Evolutionary conservation across 2,888 invertebrate species (phyloP), one percentile per base, ranked within the genome.

Genomic region (Corbicula japonica): DNA sequence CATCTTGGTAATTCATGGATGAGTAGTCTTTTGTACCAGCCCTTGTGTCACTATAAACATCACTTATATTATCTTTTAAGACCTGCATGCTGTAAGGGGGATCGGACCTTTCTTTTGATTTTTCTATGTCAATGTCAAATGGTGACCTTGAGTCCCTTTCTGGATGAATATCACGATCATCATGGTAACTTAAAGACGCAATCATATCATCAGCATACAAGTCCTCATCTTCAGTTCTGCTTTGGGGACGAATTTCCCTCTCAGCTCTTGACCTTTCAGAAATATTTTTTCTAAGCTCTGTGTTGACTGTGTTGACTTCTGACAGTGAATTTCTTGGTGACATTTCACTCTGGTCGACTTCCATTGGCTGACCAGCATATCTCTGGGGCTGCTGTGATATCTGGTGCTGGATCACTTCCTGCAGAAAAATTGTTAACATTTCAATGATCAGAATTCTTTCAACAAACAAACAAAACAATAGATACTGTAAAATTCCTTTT

Each of bases 341-440:
- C 32, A 21, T 28, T 28, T 60, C 50, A 34, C 44, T 26, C 5
- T 52, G 28, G 44, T 75, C 75, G 2, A 75, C 75, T 18, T 75
- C 75, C 54, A 62, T 35, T n/a, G 76, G 76, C 12, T 35, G 34
- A 8, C 60, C 60, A 18, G 61, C 63, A 5, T 65, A 58, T 48
- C 44, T 52, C 50, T 70, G 62, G n/a, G 65, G 69, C 50, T 71
- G 65, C 38, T 56, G 58, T 35, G 38, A 63, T 18, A 71, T 70
- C 12, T 70, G 58, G 44, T 71, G 65, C 48, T 77, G 72, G 21
- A 70, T 77, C 5, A 68, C 38, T 44, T 61, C 41, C 52, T 46
- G 30, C 28, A 41, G 21, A n/a, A n/a, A n/a, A n/a, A n/a, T n/a
- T n/a, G n/a, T n/a, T n/a, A n/a, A n/a, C n/a, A n/a, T n/a, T n/a